Evolutionary conservation across 2,888 invertebrate genomes (phyloP), one percentile per base, ranked within the genome.

Genomic region (Euzetes globulus): DNA sequence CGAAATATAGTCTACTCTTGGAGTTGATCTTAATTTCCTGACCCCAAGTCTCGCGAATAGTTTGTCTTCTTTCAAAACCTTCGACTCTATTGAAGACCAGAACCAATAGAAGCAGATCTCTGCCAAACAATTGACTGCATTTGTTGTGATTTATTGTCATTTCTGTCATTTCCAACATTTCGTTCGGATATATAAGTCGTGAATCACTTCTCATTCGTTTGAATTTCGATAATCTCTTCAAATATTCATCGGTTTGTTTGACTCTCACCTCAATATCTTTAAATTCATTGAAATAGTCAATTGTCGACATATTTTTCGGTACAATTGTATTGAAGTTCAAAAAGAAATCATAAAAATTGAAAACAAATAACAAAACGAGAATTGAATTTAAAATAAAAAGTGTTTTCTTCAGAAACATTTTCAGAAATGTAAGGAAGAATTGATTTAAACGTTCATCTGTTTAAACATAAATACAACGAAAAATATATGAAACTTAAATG

Each of bases 31-130:
- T 29, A 33, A 74, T 70, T 15, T 70, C 52, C 13, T 19, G 19
- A 15, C 33, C 74, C 74, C 74, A 74, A 13, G 65, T 74, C 29
- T 71, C 1, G 1, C 74, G 68, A 15, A 74, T 74, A 3, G 52
- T 15, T 55, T 47, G 55, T 1, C 74, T 47, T 58, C 22, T 45
- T 13, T n/a, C 11, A 70, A 70, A 74, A 33, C 47, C 50, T 17
- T 74, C 70, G 1, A 63, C 63, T 9, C 33, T 6, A 9, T 27
- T 63, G 5, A 63, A 29, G 6, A 63, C 63, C 33, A 63, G 2
- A 13, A 63, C 33, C 3, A 63, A 15, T 15, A 63, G 2, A 11
- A 9, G 33, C 33, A 63, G 33, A 19, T 63, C 63, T 5, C 7
- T n/a, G 17, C 63, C 63, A 1, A 29, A 27, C 17, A 5, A 5